A percentile compares a stretch with the other conserved stretches of the same genome.
These are phyloP conservation scores for Dendrophyllia cribrosa DNA, from an alignment of 64 coral and sea anemone species.

Conservation along the genomic window DNA sequence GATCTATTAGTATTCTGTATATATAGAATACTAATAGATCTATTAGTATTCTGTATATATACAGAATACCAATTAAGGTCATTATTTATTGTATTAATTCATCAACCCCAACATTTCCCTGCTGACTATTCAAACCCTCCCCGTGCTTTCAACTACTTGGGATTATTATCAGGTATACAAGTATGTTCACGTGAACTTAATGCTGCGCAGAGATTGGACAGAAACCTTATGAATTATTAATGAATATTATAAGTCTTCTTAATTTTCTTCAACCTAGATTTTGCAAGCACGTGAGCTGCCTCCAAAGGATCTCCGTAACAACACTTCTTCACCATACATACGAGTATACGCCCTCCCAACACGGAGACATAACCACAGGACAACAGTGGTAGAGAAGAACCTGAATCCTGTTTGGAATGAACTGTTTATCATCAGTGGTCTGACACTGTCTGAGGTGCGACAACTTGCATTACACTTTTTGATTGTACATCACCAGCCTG, in stretches of 20 bases:
- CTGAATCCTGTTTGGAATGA: slow-evolving; percentile 95
- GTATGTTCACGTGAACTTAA: too few species aligned
- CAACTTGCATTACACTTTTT: slow-evolving; percentile 97
- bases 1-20: too few species aligned
- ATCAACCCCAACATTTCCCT: too few species aligned
- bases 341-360: slow-evolving; percentile 95
- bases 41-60: too few species aligned
- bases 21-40: too few species aligned
- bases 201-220: too few species aligned
- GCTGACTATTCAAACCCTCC: too few species aligned
- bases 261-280: slow-evolving; percentile 56
- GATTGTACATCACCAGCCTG: slow-evolving; percentile 88
- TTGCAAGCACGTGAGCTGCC: slow-evolving; percentile 87
- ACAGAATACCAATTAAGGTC: too few species aligned
- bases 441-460: slow-evolving; percentile 93
- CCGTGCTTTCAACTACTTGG: too few species aligned
- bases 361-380: slow-evolving; percentile 91
- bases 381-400: slow-evolving; percentile 87
- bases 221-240: too few species aligned
- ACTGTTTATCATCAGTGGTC: slow-evolving; percentile 96
- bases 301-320: slow-evolving; percentile 85
- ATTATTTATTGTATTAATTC: too few species aligned
- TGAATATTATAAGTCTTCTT: not conserved
- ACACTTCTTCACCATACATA: slow-evolving; percentile 95
- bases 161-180: too few species aligned